Conservation (phyloP, 2,888 invertebrate genomes). For the Prosopocoilus inquinatus region DNA sequence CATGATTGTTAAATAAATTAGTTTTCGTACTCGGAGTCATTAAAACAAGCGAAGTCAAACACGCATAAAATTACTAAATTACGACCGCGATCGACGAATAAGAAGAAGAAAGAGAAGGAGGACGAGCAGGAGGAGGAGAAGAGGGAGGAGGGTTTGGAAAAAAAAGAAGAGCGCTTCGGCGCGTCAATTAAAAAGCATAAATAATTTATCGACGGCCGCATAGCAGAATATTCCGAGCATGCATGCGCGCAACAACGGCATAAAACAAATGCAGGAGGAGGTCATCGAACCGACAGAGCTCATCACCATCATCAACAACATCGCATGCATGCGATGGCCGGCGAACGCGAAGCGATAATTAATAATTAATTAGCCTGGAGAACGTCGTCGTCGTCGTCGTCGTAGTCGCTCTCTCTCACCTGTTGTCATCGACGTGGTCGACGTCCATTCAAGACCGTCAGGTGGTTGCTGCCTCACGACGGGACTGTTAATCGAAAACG, state of each 20-base stretch:
- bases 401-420: neutral
- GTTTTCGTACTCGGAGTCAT: too few species aligned
- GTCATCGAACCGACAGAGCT: neutral
- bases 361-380: neutral
- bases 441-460: neutral
- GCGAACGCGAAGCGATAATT: slow-evolving; percentile 6
- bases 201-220: slow-evolving; percentile 6
- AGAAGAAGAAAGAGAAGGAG: too few species aligned
- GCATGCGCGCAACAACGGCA: slow-evolving; percentile 6
- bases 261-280: slow-evolving; percentile 14
- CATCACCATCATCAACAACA: neutral
- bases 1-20: too few species aligned
- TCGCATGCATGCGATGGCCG: neutral
- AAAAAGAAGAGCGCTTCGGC: neutral
- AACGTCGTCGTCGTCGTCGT: neutral
- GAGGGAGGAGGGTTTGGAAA: too few species aligned
- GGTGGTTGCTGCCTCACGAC: neutral
- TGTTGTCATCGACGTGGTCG: neutral
- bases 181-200: slow-evolving; percentile 4
- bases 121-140: too few species aligned
- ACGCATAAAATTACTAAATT: too few species aligned
- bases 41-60: too few species aligned
- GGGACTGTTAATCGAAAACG: neutral
- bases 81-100: too few species aligned
- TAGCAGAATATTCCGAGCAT: neutral